Evolutionary conservation across 2,888 invertebrate species (phyloP).

Genomic region (Ochropacha duplaris): DNA sequence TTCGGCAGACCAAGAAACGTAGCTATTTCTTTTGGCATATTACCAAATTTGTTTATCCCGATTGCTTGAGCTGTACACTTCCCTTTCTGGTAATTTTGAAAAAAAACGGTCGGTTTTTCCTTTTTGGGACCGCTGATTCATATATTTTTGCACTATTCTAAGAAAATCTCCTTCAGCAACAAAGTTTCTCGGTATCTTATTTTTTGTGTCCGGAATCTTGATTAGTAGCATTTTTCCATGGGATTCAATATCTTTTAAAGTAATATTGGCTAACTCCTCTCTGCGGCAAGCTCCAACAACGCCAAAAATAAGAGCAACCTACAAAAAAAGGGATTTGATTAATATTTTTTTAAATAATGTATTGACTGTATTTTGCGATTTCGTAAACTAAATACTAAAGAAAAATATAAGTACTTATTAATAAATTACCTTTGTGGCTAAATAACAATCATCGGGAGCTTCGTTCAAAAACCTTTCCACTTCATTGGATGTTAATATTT

Average conservation of each 20-base stretch:
- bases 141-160: constrained; percentile 17
- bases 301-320: too few species aligned
- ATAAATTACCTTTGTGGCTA: too few species aligned
- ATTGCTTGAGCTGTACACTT: constrained; percentile 20
- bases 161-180: constrained; percentile 8
- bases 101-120: constrained; percentile 20
- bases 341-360: too few species aligned
- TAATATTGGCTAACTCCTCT: too few species aligned
- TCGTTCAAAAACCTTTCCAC: too few species aligned
- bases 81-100: constrained; percentile 16
- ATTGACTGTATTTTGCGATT: too few species aligned
- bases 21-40: constrained; percentile 23
- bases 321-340: too few species aligned
- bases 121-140: constrained; percentile 13
- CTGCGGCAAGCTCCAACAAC: too few species aligned
- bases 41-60: constrained; percentile 20
- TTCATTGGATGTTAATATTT: too few species aligned
- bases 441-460: too few species aligned
- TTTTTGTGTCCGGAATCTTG: constrained; percentile 13
- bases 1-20: constrained; percentile 14
- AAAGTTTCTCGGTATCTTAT: constrained; percentile 16
- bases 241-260: constrained; percentile 14
- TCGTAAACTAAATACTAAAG: too few species aligned
- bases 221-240: constrained; percentile 16
- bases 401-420: too few species aligned